phyloP scores from a whole-genome alignment of 2,113 vertebrate species.

The Phylloscopus whistleri region DNA sequence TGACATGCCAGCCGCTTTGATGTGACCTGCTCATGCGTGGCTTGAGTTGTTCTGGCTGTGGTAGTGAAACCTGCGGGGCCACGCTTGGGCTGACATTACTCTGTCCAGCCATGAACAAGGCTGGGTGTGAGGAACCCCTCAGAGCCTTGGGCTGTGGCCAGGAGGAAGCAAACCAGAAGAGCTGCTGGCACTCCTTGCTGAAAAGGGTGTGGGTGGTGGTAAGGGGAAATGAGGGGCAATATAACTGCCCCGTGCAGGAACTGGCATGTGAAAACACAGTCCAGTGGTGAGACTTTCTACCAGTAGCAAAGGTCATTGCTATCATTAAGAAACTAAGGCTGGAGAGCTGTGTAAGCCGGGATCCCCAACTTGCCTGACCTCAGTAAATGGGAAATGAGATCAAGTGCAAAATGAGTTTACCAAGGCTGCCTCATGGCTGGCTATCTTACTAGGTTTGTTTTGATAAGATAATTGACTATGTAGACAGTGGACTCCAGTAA shows the following conservation, averaged over 20 bases:
- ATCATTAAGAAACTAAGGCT: neutral
- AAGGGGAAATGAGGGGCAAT: neutral
- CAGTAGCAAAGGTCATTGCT: neutral
- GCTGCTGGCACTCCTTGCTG: neutral
- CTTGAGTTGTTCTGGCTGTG: neutral
- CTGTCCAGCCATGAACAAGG: neutral
- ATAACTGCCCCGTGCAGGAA: neutral
- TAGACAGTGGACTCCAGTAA: neutral
- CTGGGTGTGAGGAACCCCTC: neutral
- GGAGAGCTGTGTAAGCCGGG: neutral
- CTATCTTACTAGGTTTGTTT: neutral
- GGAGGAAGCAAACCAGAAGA: neutral
- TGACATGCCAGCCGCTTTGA: neutral
- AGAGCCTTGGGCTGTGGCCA: neutral
- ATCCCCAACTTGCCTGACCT: neutral
- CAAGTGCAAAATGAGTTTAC: constrained; percentile 13
- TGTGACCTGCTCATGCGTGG: neutral
- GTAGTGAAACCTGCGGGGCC: neutral
- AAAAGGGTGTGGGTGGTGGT: neutral
- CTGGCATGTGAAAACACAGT: neutral
- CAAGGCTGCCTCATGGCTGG: neutral
- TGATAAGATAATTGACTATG: neutral
- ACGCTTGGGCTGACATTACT: neutral
- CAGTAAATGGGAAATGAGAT: neutral
- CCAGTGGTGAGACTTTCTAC: neutral